Base-by-base conservation (phyloP, 2,797 vertebrate genomes). In the Xenopus petersii region DNA sequence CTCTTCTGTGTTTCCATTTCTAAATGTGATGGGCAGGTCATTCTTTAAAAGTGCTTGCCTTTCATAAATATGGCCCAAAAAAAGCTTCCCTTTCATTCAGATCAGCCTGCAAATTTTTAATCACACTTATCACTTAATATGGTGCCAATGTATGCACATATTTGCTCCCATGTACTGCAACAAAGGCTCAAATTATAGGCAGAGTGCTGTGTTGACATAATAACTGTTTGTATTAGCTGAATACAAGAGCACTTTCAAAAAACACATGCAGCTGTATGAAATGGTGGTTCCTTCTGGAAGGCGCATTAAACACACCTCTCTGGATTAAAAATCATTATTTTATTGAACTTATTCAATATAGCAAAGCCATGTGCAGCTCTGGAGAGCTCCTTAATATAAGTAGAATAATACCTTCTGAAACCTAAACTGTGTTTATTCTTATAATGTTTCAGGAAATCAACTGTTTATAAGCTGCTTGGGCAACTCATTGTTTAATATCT, bases 241-340 rank as follows among this genome's bases (percentile, higher is more conserved):
- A 66, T 66, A 68, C 58, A 59, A 61, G 46, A 60, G 47, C 56
- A 70, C n/a, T 48, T 60, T 69, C 10, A 36, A 48, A 21, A 70
- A 56, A 60, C 11, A 24, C 15, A 16, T 33, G 55, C 17, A 47
- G 68, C 68, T 60, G 56, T 60, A 70, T 60, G 68, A 70, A 21
- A 60, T n/a, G 16, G 30, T 33, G n/a, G 26, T 48, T 16, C n/a
- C 9, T 46, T 70, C 15, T 46, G 36, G 36, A 73, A 72, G 59
- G 58, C 67, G 58, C 51, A 56, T 67, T 73, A 77, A 42, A 72
- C 54, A 68, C 63, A 72, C 59, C 47, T 55, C 48, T 30, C 15
- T 62, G 63, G 63, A 77, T 72, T 72, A 77, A 77, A 72, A 71
- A 77, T 68, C 64, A 67, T 77, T 72, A 72, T 73, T 77, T 77